phyloP scores from a whole-genome alignment of 1,140 invertebrate species.

The Archivesica marissinica region DNA sequence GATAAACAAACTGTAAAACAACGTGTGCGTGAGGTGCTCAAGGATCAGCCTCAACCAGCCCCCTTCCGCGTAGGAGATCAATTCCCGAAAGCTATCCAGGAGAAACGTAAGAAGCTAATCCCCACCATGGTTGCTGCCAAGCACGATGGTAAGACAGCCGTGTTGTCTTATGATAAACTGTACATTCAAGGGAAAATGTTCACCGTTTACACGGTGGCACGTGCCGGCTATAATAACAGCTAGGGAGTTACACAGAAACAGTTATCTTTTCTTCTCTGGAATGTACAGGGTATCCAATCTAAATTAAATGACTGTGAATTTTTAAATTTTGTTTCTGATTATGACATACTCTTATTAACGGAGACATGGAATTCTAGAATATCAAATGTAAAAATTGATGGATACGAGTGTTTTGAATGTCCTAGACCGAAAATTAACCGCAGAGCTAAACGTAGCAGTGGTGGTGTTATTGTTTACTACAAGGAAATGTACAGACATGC shows the following conservation, averaged over 20 bases:
- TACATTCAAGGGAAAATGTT: too few relatives aligned
- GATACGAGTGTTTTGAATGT: neutral
- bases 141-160: neutral
- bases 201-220: neutral
- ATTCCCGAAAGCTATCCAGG: neutral
- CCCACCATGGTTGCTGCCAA: neutral
- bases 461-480: neutral
- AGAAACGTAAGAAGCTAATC: neutral
- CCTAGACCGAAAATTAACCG: conserved; percentile 12
- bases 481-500: neutral
- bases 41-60: neutral
- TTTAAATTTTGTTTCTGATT: conserved; percentile 20
- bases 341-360: conserved; percentile 32
- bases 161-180: neutral
- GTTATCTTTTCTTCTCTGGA: conserved; percentile 15
- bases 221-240: neutral
- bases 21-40: neutral
- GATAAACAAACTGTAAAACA: neutral
- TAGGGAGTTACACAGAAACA: conserved; percentile 9
- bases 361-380: conserved; percentile 37
- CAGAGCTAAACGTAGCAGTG: neutral
- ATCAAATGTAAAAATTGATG: conserved; percentile 6
- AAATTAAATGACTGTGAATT: conserved; percentile 36
- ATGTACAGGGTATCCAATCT: conserved; percentile 20
- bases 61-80: too few relatives aligned